Evolutionary conservation across 2,888 invertebrate species (phyloP).

Genomic region (Sylvicola cinctus): DNA sequence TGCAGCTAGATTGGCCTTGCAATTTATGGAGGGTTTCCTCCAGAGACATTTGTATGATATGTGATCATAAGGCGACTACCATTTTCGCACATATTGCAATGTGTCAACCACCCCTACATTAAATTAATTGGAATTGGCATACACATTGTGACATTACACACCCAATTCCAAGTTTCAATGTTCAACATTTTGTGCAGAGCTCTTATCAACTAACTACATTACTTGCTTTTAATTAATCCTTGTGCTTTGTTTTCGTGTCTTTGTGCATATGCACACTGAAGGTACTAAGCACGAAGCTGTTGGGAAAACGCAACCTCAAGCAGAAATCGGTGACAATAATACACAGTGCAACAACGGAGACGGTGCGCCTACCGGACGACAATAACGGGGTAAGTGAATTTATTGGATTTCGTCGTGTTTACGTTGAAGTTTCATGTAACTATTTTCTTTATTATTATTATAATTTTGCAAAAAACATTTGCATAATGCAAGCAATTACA

Average conservation of each 20-base stretch:
- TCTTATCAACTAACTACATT: background rate
- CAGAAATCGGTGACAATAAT: constrained; percentile 74
- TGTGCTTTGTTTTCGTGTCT: background rate
- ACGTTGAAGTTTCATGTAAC: background rate
- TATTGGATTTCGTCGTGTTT: too few species aligned
- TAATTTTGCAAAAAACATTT: background rate
- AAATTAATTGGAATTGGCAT: too few species aligned
- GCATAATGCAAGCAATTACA: background rate
- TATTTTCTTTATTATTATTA: background rate
- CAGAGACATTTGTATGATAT: too few species aligned
- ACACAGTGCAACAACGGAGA: constrained; percentile 76
- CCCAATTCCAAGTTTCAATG: too few species aligned
- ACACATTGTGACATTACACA: too few species aligned
- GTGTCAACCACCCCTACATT: too few species aligned
- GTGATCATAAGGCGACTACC: too few species aligned
- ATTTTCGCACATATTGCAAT: too few species aligned
- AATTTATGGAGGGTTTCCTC: too few species aligned
- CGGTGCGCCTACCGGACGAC: constrained; percentile 61
- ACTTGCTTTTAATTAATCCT: constrained; percentile 22
- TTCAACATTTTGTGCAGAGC: too few species aligned
- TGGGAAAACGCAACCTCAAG: constrained; percentile 64
- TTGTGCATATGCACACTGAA: constrained; percentile 17
- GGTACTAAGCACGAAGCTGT: constrained; percentile 60
- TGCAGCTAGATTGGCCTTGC: too few species aligned
- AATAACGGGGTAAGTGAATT: constrained; percentile 33